Conservation (phyloP, 2,888 invertebrate genomes). For the Thalpophila matura region DNA sequence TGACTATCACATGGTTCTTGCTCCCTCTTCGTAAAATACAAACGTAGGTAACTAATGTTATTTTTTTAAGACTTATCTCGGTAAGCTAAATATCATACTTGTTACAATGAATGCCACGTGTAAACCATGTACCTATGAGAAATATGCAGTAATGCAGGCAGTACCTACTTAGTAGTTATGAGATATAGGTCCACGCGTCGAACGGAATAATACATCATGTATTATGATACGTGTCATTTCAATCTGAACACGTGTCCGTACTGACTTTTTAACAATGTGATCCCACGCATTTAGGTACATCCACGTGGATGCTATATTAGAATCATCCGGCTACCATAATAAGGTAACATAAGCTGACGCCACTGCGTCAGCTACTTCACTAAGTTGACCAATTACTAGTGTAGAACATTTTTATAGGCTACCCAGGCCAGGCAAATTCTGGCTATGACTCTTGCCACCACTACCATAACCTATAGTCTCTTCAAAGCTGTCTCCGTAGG, state of each 20-base stretch:
- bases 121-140: neutral
- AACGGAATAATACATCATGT: slow-evolving; percentile 16
- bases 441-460: neutral
- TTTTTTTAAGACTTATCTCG: neutral
- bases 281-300: slow-evolving; percentile 44
- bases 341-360: neutral
- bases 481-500: neutral
- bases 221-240: slow-evolving; percentile 25
- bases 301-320: slow-evolving; percentile 37
- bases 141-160: slow-evolving; percentile 6
- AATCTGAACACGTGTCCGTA: slow-evolving; percentile 40
- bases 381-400: neutral
- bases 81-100: neutral
- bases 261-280: slow-evolving; percentile 10
- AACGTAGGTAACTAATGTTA: neutral
- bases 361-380: too few relatives aligned
- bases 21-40: neutral
- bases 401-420: neutral
- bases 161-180: neutral
- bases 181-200: slow-evolving; percentile 4
- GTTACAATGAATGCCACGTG: neutral
- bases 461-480: neutral
- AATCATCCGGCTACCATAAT: slow-evolving; percentile 1
- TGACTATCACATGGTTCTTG: too few relatives aligned
- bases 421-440: neutral